These are phyloP conservation scores for Hemiprocne comata DNA, from an alignment of 2,113 vertebrate genomes.

Conservation along the genomic window DNA sequence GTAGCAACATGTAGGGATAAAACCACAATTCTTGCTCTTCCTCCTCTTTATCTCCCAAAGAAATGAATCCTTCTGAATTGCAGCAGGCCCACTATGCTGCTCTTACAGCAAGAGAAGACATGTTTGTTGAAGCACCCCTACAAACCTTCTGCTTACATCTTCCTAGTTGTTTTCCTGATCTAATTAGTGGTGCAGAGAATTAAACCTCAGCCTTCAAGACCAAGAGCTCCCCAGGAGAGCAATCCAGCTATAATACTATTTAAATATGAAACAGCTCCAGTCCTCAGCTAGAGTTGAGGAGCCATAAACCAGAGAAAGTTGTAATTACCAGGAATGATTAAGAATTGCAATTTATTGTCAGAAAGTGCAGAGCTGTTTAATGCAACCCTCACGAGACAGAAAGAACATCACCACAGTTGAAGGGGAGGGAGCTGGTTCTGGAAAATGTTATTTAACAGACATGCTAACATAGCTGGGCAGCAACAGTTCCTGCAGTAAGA, in stretches of 20 bases:
- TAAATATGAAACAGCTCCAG: slow-evolving; percentile 68
- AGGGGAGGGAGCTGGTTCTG: accelerated
- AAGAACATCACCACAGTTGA: neutral
- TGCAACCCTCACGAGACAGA: neutral
- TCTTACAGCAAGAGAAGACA: neutral
- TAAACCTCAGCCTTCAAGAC: slow-evolving; percentile 58
- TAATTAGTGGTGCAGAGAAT: slow-evolving; percentile 72
- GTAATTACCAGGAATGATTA: slow-evolving; percentile 73
- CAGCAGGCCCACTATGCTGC: accelerated
- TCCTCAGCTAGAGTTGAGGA: slow-evolving; percentile 25
- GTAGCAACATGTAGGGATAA: neutral
- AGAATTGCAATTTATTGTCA: slow-evolving; percentile 32
- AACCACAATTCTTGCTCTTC: neutral
- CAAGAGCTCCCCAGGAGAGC: slow-evolving; percentile 51
- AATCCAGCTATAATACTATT: slow-evolving; percentile 44
- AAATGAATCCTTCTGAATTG: neutral
- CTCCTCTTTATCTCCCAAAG: neutral
- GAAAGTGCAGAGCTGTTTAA: neutral
- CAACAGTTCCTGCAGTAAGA: neutral
- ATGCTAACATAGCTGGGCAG: neutral
- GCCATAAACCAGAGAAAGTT: slow-evolving; percentile 27
- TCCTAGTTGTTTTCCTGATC: slow-evolving; percentile 6
- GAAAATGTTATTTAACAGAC: neutral
- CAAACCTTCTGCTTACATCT: neutral
- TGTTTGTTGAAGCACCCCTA: neutral